Evolutionary conservation across 2,113 vertebrate species (phyloP), one percentile per base, ranked within the genome.

Genomic region (Panthera uncia): DNA sequence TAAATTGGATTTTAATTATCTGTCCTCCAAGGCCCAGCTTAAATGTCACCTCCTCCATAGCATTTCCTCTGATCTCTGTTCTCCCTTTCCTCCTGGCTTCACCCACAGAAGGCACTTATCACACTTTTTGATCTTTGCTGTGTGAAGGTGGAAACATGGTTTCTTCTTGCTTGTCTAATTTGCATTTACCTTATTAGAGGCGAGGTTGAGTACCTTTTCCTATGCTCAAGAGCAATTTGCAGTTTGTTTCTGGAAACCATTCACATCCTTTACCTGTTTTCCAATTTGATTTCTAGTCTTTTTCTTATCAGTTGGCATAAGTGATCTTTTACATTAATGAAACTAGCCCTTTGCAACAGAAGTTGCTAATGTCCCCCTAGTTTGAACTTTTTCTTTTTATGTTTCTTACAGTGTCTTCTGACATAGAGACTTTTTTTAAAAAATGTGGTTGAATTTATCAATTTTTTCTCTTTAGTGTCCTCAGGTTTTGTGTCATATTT

Each of bases 1-100:
- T 95, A 95, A 88, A 92, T 93, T 97, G 87, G 90, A 96, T 98
- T 95, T 92, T 96, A 97, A 97, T 96, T 78, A 95, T 93, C 93
- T 96, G 90, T 65, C 71, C 78, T 85, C 45, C 71, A 55, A 68
- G 65, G 87, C 61, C 74, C 79, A 74, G 48, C 83, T 94, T 80
- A 95, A 96, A 98, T 96, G 97, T 92, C 95, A 95, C 74, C 88
- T 52, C 74, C 84, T 79, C 76, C 61, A 16, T 52, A 41, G 87
- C 63, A 76, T 86, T 81, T 63, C 89, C 63, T 93, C 93, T 95
- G 96, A 91, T 91, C 89, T 91, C 85, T 68, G 48, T 13, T 65
- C 61, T 80, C 89, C 86, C 71, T 78, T 52, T 84, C 38, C n/a
- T 61, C 71, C 84, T 27, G 38, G 83, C 55, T 55, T 45, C 45